These are phyloP conservation scores for Aplocera efformata DNA, from an alignment of 2,888 invertebrate species.

Conservation along the genomic window DNA sequence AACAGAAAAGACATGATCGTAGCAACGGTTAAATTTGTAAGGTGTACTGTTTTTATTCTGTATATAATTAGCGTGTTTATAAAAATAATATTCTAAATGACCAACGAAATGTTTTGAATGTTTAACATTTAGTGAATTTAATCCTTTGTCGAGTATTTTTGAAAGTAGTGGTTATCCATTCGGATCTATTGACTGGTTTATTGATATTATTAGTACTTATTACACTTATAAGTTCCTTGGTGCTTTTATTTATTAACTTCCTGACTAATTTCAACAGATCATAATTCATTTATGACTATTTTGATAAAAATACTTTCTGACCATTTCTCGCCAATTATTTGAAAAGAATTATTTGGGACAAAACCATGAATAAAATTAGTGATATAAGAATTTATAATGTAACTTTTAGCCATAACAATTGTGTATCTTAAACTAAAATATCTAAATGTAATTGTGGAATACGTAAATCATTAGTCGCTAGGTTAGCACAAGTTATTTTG, in stretches of 20 bases:
- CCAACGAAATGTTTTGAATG: slow-evolving; percentile 23
- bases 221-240: neutral
- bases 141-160: too few species aligned
- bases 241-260: slow-evolving; percentile 4
- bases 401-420: slow-evolving; percentile 6
- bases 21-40: neutral
- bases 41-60: slow-evolving; percentile 1
- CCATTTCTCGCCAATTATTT: too few species aligned
- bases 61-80: slow-evolving; percentile 13
- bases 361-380: too few species aligned
- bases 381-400: slow-evolving; percentile 4
- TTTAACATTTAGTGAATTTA: slow-evolving; percentile 4
- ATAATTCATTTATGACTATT: neutral
- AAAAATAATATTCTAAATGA: slow-evolving; percentile 18
- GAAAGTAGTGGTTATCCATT: too few species aligned
- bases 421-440: slow-evolving; percentile 8
- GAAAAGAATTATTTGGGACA: too few species aligned
- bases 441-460: slow-evolving; percentile 10
- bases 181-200: slow-evolving; percentile 3
- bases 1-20: too few species aligned
- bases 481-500: slow-evolving; percentile 10
- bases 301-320: neutral
- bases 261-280: slow-evolving; percentile 3
- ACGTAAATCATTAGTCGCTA: slow-evolving; percentile 16
- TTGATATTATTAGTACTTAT: slow-evolving; percentile 1